Base-by-base conservation (phyloP, 2,113 vertebrate species). In the Tringa solitaria region DNA sequence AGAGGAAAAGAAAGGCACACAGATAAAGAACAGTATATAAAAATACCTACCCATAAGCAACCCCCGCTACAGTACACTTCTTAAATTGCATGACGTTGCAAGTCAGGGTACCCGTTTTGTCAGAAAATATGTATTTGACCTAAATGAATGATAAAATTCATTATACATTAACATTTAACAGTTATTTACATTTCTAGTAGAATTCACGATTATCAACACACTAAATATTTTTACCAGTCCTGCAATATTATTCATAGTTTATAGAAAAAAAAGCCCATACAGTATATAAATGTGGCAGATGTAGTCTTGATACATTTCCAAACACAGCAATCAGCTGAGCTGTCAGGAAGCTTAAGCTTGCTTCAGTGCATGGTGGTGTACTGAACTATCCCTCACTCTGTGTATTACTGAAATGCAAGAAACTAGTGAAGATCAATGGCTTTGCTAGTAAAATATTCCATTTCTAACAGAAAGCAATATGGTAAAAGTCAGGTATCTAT, bases 111-210 rank as follows among this genome's bases (percentile, higher is more conserved):
- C 99, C 99, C 4, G 99, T 99, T 98, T 99, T 99, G 98, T 99
- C 99, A 51, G 99, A 99, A 98, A 99, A 99, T 96, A 99, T 99
- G 96, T 99, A 99, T 97, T 99, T 99, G 84, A 99, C 99, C 99
- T 99, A 97, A 84, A 96, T 56, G 51, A 89, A 88, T n/a, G 26
- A 87, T 59, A 89, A 92, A 96, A 90, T n/a, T 73, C 6, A 86
- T 95, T 87, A 90, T 39, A 61, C 16, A 65, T 83, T 85, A 90
- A 84, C 14, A 84, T 43, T 59, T 37, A 88, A 12, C 46, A 64
- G 57, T 53, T 41, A 37, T 35, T 82, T 63, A 89, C 21, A 13
- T 46, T 81, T 45, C 13, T 56, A 77, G 21, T 41, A n/a, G 16
- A 76, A 88, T 56, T 87, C 20, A 50, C 20, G 19, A 23, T 46